Percentiles rank a stretch among this genome's conserved stretches.
Conservation (phyloP, 2,888 invertebrate species). For the Catotricha subobsoleta region DNA sequence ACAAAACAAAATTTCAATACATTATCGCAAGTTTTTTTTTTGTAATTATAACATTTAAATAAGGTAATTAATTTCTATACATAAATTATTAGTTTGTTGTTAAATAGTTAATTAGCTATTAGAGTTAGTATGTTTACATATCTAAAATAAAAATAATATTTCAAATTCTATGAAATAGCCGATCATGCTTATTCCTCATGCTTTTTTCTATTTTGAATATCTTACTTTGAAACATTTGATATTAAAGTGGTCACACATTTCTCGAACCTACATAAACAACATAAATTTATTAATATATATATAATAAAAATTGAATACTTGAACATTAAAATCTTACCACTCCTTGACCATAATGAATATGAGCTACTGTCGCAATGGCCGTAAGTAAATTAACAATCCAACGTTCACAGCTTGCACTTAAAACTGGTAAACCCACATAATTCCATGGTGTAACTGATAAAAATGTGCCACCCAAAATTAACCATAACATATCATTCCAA, state of each 20-base stretch:
- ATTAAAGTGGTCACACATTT: constrained; percentile 87
- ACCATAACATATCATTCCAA: constrained; percentile 45
- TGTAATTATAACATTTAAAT: too few species aligned
- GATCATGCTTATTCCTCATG: too few species aligned
- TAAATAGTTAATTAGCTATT: too few species aligned
- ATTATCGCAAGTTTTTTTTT: too few species aligned
- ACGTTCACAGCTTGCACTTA: constrained; percentile 38
- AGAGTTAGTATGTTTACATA: too few species aligned
- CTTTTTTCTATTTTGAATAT: constrained; percentile 9
- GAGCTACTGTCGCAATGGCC: constrained; percentile 50
- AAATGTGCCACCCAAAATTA: constrained; percentile 28
- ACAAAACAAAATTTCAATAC: too few species aligned
- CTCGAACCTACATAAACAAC: constrained; percentile 51
- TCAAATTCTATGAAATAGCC: too few species aligned
- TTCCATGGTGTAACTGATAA: constrained; percentile 18
- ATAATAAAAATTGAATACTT: not conserved
- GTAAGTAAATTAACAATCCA: constrained; percentile 53
- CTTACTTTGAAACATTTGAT: constrained; percentile 63
- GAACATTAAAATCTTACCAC: constrained; percentile 49
- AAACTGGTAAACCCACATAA: constrained; percentile 22
- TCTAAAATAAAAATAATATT: too few species aligned
- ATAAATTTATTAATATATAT: not conserved
- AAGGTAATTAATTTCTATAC: too few species aligned
- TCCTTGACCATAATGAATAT: constrained; percentile 79
- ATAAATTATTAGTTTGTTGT: too few species aligned